phyloP scores from a whole-genome alignment of 1,140 invertebrate species.

The Drosophila pandora region DNA sequence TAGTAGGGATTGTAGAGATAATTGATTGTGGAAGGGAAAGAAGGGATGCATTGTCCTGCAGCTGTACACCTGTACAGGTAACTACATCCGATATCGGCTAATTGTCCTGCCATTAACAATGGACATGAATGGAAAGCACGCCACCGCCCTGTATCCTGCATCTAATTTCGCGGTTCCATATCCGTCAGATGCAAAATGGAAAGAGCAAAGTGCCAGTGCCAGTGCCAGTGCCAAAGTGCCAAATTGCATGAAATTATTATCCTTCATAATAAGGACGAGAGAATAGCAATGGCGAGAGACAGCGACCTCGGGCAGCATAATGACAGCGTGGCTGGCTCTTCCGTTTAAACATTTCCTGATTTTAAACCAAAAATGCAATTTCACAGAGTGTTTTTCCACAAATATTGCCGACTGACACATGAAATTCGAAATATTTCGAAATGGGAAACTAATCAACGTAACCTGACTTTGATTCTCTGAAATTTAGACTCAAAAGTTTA shows the following conservation, averaged over 20 bases:
- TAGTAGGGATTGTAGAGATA: neutral
- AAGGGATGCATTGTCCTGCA: neutral
- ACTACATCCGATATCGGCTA: constrained; percentile 4
- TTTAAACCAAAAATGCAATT: neutral
- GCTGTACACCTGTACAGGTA: neutral
- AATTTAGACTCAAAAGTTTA: no score
- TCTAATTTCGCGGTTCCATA: neutral
- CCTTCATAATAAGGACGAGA: neutral
- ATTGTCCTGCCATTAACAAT: neutral
- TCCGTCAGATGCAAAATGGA: neutral
- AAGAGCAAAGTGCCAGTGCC: neutral
- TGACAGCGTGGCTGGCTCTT: neutral
- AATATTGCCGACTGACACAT: no score
- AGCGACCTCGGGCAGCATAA: constrained; percentile 1
- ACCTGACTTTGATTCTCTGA: neutral
- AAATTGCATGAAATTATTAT: constrained; percentile 2
- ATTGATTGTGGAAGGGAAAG: no score
- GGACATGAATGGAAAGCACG: neutral
- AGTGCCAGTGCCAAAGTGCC: neutral
- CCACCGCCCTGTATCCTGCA: neutral
- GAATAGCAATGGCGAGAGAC: neutral
- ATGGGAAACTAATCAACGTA: neutral
- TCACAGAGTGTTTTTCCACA: neutral
- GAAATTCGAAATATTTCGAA: no score
- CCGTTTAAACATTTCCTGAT: neutral